Evolutionary conservation across 2,888 invertebrate species (phyloP).

Genomic region (Drosophila vallismaia): DNA sequence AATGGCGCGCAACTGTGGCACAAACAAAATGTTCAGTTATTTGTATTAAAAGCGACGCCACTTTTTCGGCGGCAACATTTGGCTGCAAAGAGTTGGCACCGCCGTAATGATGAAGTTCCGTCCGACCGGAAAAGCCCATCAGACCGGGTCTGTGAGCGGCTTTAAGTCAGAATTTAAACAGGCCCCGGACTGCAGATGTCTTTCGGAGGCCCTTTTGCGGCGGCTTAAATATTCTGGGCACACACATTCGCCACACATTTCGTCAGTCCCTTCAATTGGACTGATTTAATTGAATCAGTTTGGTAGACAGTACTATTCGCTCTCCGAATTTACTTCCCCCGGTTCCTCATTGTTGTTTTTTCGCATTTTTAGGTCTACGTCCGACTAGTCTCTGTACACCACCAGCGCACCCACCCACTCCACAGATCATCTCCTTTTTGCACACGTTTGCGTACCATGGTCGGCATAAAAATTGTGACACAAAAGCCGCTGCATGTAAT

Average conservation of each 20-base stretch:
- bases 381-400: constrained; percentile 30
- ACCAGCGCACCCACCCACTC: neutral
- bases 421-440: constrained; percentile 43
- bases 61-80: constrained; percentile 69
- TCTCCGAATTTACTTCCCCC: constrained; percentile 58
- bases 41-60: constrained; percentile 74
- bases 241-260: constrained; percentile 68
- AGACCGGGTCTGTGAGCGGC: constrained; percentile 22
- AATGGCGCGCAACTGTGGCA: constrained; percentile 72
- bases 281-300: constrained; percentile 84
- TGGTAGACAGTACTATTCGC: constrained; percentile 46
- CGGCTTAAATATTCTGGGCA: constrained; percentile 78
- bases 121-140: constrained; percentile 35
- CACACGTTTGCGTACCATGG: constrained; percentile 76
- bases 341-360: constrained; percentile 42
- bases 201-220: constrained; percentile 24
- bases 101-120: constrained; percentile 65
- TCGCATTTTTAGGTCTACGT: constrained; percentile 69
- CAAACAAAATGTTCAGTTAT: constrained; percentile 76
- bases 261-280: constrained; percentile 81
- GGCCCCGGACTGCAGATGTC: constrained; percentile 4
- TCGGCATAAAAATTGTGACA: constrained; percentile 77
- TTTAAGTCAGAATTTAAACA: constrained; percentile 72
- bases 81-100: constrained; percentile 37
- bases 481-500: constrained; percentile 74